A percentile compares a stretch with the other conserved stretches of the same genome.
These are phyloP conservation scores for Lasiommata megera DNA, from an alignment of 2,888 invertebrate genomes.

Conservation along the genomic window DNA sequence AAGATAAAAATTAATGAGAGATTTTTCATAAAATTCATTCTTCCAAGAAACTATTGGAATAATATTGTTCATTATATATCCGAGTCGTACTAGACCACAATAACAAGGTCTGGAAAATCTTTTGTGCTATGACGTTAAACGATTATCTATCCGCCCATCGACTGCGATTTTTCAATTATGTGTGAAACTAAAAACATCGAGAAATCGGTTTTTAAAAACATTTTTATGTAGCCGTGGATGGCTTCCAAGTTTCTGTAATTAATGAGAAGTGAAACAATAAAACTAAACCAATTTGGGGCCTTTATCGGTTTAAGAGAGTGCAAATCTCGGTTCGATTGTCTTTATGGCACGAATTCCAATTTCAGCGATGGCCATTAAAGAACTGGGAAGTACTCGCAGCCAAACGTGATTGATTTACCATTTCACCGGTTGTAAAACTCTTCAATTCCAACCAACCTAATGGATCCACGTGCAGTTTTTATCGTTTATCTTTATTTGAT, in stretches of 20 bases:
- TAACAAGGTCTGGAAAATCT: neutral
- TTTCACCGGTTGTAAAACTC: constrained; percentile 46
- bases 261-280: neutral
- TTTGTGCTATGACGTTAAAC: neutral
- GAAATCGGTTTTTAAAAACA: too few relatives aligned
- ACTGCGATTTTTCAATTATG: neutral
- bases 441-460: constrained; percentile 47
- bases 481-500: constrained; percentile 21
- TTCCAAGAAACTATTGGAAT: too few relatives aligned
- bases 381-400: constrained; percentile 48
- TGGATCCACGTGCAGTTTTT: constrained; percentile 33
- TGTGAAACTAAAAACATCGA: neutral
- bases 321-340: constrained; percentile 22
- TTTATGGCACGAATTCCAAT: constrained; percentile 19
- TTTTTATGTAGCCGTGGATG: too few relatives aligned
- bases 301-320: constrained; percentile 15
- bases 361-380: constrained; percentile 44
- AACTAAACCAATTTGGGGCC: neutral
- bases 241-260: neutral
- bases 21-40: too few relatives aligned
- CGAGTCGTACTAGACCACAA: neutral
- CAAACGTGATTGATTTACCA: constrained; percentile 61
- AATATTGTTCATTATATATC: too few relatives aligned
- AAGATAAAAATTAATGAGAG: too few relatives aligned
- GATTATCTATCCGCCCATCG: neutral